Conservation (phyloP, 2,113 vertebrate species). For the Charina bottae region DNA sequence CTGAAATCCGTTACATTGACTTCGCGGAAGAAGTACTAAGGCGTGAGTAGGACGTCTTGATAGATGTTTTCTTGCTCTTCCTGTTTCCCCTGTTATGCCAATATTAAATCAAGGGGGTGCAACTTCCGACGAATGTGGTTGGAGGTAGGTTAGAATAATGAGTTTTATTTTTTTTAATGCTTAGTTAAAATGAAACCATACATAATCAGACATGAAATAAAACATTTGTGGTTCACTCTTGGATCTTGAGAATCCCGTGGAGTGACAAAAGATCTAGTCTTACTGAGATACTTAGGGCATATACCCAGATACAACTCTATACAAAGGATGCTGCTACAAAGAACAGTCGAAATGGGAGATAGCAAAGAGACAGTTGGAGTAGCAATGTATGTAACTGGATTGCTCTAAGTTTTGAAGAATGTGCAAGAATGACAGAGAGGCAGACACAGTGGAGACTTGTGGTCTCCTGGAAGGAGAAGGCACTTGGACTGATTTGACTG, state of each 20-base stretch:
- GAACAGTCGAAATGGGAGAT: background rate
- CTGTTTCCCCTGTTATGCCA: background rate
- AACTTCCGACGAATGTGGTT: background rate
- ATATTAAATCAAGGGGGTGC: background rate
- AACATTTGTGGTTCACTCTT: background rate
- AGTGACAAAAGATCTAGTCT: background rate
- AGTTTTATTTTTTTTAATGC: background rate
- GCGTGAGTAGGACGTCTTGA: background rate
- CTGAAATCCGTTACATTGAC: background rate
- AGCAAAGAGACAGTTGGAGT: background rate
- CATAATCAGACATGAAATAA: background rate
- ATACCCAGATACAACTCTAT: background rate
- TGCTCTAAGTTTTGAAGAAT: background rate
- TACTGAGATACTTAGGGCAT: background rate
- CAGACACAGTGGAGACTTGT: background rate
- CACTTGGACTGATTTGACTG: background rate
- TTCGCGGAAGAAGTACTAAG: background rate
- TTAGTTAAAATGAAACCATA: background rate
- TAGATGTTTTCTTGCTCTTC: background rate
- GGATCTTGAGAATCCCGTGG: background rate
- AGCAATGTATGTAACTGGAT: background rate
- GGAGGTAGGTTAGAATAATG: background rate
- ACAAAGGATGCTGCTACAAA: background rate
- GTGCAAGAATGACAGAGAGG: background rate
- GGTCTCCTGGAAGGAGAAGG: background rate